Percentiles rank a stretch among this genome's conserved stretches.
Conservation (phyloP, 2,888 invertebrate genomes). For the Acanthosepion esculentum region DNA sequence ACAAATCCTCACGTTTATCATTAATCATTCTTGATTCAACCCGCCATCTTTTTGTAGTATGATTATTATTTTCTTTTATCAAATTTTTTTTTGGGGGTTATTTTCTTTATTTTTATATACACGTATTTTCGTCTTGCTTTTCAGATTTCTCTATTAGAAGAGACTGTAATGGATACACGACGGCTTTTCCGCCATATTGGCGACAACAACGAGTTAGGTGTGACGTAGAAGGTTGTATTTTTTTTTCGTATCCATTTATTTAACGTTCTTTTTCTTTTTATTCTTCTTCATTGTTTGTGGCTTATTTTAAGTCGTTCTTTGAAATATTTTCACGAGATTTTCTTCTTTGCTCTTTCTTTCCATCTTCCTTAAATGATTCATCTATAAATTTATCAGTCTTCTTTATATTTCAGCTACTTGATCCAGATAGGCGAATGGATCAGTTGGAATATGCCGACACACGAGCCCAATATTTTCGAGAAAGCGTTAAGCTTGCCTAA, state of each 20-base stretch:
- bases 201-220: background rate
- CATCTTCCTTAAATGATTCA: no score
- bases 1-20: background rate
- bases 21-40: background rate
- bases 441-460: no score
- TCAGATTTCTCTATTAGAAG: background rate
- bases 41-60: background rate
- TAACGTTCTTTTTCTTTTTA: background rate
- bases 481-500: no score
- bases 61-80: background rate
- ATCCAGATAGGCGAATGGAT: no score
- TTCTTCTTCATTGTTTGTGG: background rate
- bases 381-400: no score
- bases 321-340: background rate
- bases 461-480: no score
- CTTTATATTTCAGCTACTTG: no score
- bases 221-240: background rate
- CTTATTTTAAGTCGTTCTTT: no score
- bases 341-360: background rate
- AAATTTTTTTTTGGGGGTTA: background rate
- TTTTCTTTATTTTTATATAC: background rate
- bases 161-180: constrained; percentile 20
- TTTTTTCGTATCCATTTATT: background rate
- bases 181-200: background rate
- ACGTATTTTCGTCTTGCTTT: background rate